These are phyloP conservation scores for Callipepla californica DNA, from an alignment of 2,113 vertebrate species.

Conservation along the genomic window DNA sequence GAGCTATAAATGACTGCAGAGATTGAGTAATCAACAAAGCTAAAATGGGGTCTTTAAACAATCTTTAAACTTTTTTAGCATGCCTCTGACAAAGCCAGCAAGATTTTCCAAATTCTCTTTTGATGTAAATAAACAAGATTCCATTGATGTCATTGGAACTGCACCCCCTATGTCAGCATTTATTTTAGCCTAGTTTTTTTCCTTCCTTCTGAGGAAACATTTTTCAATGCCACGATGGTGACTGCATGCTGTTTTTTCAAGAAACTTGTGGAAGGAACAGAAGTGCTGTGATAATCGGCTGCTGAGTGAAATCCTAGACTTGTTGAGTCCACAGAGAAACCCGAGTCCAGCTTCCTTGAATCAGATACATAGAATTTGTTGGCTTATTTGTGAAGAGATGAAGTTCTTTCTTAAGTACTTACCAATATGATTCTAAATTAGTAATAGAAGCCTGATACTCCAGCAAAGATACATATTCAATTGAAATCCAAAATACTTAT, in stretches of 20 bases:
- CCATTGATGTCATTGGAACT: background rate
- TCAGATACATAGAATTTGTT: background rate
- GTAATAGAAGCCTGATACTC: background rate
- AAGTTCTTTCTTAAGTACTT: background rate
- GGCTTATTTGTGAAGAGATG: background rate
- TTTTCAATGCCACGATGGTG: background rate
- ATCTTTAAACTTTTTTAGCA: slow-evolving; percentile 50
- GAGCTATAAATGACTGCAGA: slow-evolving; percentile 59
- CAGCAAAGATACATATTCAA: background rate
- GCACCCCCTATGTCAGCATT: slow-evolving; percentile 2
- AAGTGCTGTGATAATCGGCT: background rate
- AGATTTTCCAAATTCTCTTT: slow-evolving; percentile 35
- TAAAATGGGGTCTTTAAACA: slow-evolving; percentile 58
- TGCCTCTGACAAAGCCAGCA: slow-evolving; percentile 15
- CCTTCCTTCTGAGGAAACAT: background rate
- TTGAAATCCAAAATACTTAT: background rate
- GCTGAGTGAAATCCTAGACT: background rate
- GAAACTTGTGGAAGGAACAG: rapidly evolving
- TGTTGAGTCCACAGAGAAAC: background rate
- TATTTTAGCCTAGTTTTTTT: slow-evolving; percentile 39
- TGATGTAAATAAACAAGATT: slow-evolving; percentile 36
- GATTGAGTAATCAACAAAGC: slow-evolving; percentile 59
- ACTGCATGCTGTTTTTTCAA: background rate
- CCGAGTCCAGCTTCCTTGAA: background rate
- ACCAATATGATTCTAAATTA: background rate